Conservation (phyloP, 2,888 invertebrate genomes). For the Lasioglossum malachurum region DNA sequence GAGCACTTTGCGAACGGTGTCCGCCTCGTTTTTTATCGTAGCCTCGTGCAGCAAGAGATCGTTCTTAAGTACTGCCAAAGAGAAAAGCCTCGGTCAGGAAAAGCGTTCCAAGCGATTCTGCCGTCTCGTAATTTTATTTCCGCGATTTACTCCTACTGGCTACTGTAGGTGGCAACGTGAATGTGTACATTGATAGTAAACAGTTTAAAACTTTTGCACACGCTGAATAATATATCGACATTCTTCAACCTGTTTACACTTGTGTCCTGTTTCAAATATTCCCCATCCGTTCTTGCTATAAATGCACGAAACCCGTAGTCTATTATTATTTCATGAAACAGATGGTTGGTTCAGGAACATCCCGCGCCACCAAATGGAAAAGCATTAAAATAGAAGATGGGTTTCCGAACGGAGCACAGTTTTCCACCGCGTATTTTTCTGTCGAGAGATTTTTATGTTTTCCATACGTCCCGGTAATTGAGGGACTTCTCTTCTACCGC, state of each 20-base stretch:
- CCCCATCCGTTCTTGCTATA: neutral
- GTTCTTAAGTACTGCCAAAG: constrained; percentile 87
- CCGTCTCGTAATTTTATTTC: neutral
- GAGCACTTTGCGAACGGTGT: constrained; percentile 88
- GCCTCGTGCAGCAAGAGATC: constrained; percentile 90
- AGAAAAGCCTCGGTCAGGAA: constrained; percentile 73
- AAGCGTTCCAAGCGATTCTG: neutral
- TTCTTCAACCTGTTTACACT: neutral
- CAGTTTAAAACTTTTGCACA: too few relatives aligned
- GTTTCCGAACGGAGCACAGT: too few relatives aligned
- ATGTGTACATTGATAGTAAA: neutral
- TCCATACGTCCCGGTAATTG: too few relatives aligned
- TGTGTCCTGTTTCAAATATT: neutral
- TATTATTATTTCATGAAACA: neutral
- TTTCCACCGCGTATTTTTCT: neutral
- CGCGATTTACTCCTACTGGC: neutral
- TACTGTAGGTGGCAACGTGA: neutral
- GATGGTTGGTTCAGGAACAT: neutral
- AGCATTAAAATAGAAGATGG: neutral
- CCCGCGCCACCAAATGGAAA: too few relatives aligned
- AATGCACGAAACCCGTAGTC: neutral
- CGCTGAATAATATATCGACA: too few relatives aligned
- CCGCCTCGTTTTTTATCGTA: constrained; percentile 90
- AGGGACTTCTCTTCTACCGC: neutral
- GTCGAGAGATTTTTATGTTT: neutral